Evolutionary conservation across 2,797 vertebrate species (phyloP), one percentile per base, ranked within the genome.

Genomic region (Clarias pachynema): DNA sequence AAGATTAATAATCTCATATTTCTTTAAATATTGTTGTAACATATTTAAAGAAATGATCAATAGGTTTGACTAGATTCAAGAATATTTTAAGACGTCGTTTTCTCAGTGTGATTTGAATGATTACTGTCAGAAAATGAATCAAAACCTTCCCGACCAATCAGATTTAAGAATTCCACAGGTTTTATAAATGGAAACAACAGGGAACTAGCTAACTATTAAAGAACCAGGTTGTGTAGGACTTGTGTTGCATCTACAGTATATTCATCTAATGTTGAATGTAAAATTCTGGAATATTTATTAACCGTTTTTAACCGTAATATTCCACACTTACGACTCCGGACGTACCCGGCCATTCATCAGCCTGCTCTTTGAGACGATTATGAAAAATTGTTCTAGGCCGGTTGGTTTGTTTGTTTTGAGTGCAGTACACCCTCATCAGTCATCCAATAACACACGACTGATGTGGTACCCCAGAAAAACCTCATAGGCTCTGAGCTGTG

Each of bases 381-480:
- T 85, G 68, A 80, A 53, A 72, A 73, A 80, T 65, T 15, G 31
- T 63, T 62, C 24, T 9, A 60, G 40, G 26, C 12, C 31, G 3
- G 49, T 34, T 59, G 84, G 37, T 37, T 37, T 5, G 24, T 86
- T 82, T 86, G 79, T 66, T 85, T 74, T 73, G 56, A 49, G 65
- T 81, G 65, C 79, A 74, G 22, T 75, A 20, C 79, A 81, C 31
- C 44, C 57, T 56, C 68, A 73, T 73, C 84, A 81, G 59, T 81
- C 68, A 81, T 81, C 37, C 79, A 81, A 34, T 69, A 66, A 49
- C 72, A 81, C 63, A 63, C 4, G 56, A 70, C 56, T 81, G 69
- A 62, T 81, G 84, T 82, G 84, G 79, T 86, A 75, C 31, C 26
- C 79, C 75, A 85, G 70, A 34, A 65, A 77, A 86, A 81, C 81